Conservation (phyloP, 2,113 vertebrate species). For the Corythornis cristatus region DNA sequence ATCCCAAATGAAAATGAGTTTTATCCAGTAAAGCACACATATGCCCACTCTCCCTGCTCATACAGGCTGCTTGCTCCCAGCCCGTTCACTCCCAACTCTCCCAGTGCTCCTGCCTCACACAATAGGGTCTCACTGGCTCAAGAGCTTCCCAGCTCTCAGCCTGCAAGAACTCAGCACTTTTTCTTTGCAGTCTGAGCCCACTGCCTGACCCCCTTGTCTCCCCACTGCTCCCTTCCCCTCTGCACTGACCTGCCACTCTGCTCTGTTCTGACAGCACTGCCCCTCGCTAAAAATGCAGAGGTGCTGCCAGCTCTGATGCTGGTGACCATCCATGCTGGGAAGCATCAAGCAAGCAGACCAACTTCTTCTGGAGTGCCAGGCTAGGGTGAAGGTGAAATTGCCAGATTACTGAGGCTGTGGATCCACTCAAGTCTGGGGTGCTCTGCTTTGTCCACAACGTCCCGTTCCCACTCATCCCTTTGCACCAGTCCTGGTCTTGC, state of each 20-base stretch:
- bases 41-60: background rate
- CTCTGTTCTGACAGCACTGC: background rate
- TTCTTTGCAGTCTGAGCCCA: background rate
- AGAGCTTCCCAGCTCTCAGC: background rate
- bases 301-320: background rate
- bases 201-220: accelerated
- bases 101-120: too few relatives aligned
- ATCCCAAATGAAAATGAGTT: background rate
- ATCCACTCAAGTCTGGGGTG: background rate
- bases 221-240: background rate
- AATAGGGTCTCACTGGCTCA: background rate
- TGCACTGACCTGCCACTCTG: accelerated
- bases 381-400: too few relatives aligned
- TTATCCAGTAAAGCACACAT: background rate
- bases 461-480: background rate
- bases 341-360: background rate
- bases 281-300: accelerated
- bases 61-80: background rate
- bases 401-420: background rate
- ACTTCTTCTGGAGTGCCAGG: background rate
- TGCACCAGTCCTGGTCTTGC: background rate
- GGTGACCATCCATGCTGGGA: background rate
- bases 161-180: background rate
- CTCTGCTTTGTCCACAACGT: background rate
- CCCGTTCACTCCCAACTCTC: too few relatives aligned